Evolutionary conservation across 2,797 vertebrate genomes (phyloP).

Genomic region (Potorous gilbertii): DNA sequence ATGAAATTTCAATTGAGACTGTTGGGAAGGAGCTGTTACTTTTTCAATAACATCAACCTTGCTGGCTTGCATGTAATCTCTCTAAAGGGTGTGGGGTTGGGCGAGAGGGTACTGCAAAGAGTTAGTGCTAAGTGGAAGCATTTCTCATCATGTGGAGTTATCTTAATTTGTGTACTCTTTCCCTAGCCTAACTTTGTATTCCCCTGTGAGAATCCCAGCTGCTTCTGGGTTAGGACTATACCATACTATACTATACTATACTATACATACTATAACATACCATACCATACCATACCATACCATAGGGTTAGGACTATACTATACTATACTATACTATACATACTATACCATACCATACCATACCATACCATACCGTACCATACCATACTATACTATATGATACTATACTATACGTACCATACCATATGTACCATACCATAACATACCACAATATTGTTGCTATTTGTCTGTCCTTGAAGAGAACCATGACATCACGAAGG

Average conservation of each 20-base stretch:
- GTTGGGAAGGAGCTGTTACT: constrained; percentile 62
- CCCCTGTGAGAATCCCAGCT: constrained; percentile 66
- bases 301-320: too few relatives aligned
- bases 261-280: too few relatives aligned
- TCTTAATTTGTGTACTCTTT: not conserved
- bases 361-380: too few relatives aligned
- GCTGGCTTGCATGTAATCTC: constrained; percentile 50
- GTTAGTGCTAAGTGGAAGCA: not conserved
- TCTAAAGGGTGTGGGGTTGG: constrained; percentile 61
- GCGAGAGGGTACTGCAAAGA: not conserved
- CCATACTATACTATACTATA: too few relatives aligned
- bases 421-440: too few relatives aligned
- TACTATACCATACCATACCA: too few relatives aligned
- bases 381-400: too few relatives aligned
- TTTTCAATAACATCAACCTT: constrained; percentile 75
- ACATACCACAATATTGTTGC: not conserved
- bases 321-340: too few relatives aligned
- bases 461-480: too few relatives aligned
- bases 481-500: too few relatives aligned
- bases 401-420: too few relatives aligned
- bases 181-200: constrained; percentile 33
- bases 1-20: constrained; percentile 67
- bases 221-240: constrained; percentile 40
- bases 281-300: too few relatives aligned
- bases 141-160: not conserved